Percentiles rank a stretch among this genome's conserved stretches.
Evolutionary conservation across 2,888 invertebrate genomes (phyloP).

Genomic region (Nephrocerus scutellatus): DNA sequence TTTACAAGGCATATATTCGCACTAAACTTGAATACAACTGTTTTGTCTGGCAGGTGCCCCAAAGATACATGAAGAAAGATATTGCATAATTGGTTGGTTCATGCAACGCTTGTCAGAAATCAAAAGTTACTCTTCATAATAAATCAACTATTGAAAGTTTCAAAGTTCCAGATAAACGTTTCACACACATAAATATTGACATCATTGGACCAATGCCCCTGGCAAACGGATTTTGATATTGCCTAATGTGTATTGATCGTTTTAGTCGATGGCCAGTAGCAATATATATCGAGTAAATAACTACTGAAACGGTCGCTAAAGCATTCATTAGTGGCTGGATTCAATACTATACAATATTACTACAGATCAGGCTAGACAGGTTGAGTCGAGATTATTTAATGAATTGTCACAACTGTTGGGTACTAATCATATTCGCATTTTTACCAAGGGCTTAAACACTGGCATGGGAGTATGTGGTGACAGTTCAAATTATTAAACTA

Average conservation of each 20-base stretch:
- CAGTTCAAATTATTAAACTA: no score
- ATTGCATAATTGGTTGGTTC: not conserved
- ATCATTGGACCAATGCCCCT: conserved; percentile 42
- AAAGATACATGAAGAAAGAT: conserved; percentile 14
- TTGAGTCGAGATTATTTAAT: conserved; percentile 33
- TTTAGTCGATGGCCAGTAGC: conserved; percentile 27
- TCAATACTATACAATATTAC: conserved; percentile 25
- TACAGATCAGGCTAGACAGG: conserved; percentile 39
- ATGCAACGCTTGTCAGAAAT: conserved; percentile 6
- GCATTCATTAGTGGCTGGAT: conserved; percentile 35
- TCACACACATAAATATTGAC: conserved; percentile 45
- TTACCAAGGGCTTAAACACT: conserved; percentile 42
- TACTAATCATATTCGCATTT: conserved; percentile 33
- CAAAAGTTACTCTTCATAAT: conserved; percentile 2
- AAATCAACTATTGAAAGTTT: not conserved
- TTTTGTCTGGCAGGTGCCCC: no score
- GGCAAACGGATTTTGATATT: conserved; percentile 30
- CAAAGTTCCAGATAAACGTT: conserved; percentile 2
- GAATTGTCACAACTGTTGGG: conserved; percentile 27
- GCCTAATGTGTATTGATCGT: conserved; percentile 29
- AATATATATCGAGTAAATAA: conserved; percentile 23
- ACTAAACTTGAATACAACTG: no score
- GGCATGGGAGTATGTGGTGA: no score
- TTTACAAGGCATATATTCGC: no score
- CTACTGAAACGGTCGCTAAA: conserved; percentile 23